Evolutionary conservation across 1,140 invertebrate genomes (phyloP), one percentile per base, ranked within the genome.

Genomic region (Trichogramma pretiosum): DNA sequence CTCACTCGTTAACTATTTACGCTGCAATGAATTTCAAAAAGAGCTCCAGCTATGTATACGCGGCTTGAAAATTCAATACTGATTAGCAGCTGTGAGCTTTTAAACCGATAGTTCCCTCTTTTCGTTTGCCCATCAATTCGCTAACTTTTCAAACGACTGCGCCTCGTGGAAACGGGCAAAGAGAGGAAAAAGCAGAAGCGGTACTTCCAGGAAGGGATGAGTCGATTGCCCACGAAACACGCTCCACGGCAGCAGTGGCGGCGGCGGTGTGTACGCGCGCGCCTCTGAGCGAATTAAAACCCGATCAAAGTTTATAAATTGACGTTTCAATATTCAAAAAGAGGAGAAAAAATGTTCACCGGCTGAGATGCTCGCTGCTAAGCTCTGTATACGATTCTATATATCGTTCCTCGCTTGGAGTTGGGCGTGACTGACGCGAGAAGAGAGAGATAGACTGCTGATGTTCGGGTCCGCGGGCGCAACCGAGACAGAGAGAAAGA

Each of bases 301-400:
- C 64, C 59, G 65, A 69, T 69, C 67, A 65, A 68, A 69, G 57
- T 68, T 67, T 59, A 59, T 61, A 63, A 67, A 67, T 64, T 58
- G 60, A 65, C 56, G 62, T 61, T 67, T 65, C 58, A 64, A 65
- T 68, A 66, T 66, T 59, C 54, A 53, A 30, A 35, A 49, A 47
- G 43, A 45, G 34, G 48, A 52, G 21, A 54, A 56, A 54, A 54
- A 55, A 38, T n/a, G 26, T 33, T n/a, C n/a, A n/a, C n/a, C n/a
- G n/a, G n/a, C n/a, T n/a, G n/a, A n/a, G n/a, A n/a, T n/a, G n/a
- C n/a, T n/a, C n/a, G n/a, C n/a, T n/a, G n/a, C n/a, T n/a, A n/a
- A n/a, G n/a, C n/a, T n/a, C n/a, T n/a, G n/a, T n/a, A n/a, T n/a
- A n/a, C n/a, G n/a, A n/a, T n/a, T n/a, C n/a, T n/a, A n/a, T n/a